Percentiles rank a stretch among this genome's conserved stretches.
These are phyloP conservation scores for Chloroclysta siterata DNA, from an alignment of 2,888 invertebrate genomes.

Conservation along the genomic window DNA sequence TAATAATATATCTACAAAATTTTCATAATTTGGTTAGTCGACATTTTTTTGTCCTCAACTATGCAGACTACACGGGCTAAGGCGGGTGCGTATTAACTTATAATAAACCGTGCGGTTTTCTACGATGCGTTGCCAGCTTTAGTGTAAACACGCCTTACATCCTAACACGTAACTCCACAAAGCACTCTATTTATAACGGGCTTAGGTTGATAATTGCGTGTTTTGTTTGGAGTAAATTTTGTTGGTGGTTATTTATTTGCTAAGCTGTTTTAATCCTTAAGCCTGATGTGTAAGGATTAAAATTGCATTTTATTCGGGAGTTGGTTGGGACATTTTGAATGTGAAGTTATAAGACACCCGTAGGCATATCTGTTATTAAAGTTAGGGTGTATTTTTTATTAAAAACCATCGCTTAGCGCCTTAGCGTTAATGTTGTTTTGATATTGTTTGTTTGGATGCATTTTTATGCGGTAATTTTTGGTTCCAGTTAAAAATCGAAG, in stretches of 20 bases:
- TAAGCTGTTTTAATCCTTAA: slow-evolving; percentile 31
- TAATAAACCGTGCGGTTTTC: slow-evolving; percentile 76
- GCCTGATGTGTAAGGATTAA: background rate
- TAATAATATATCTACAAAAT: no score
- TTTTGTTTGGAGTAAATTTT: background rate
- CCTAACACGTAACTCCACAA: background rate
- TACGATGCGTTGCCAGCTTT: slow-evolving; percentile 57
- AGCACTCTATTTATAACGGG: slow-evolving; percentile 1
- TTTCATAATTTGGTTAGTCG: background rate
- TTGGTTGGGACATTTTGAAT: slow-evolving; percentile 30
- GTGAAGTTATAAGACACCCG: slow-evolving; percentile 49
- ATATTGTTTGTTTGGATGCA: slow-evolving; percentile 58
- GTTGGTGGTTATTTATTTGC: background rate
- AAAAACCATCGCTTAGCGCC: slow-evolving; percentile 76
- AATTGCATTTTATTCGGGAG: slow-evolving; percentile 7
- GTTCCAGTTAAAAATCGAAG: background rate
- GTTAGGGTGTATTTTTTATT: slow-evolving; percentile 73
- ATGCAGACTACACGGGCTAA: slow-evolving; percentile 53
- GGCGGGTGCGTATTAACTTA: slow-evolving; percentile 80
- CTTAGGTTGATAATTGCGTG: background rate
- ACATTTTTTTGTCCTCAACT: slow-evolving; percentile 46
- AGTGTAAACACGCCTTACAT: slow-evolving; percentile 46
- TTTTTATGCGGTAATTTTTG: slow-evolving; percentile 32
- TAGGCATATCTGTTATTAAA: slow-evolving; percentile 71
- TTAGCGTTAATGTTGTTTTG: slow-evolving; percentile 59